Percentiles rank a stretch among this genome's conserved stretches.
phyloP scores from a whole-genome alignment of 2,797 vertebrate species.

The Enteromius trimaculatus region DNA sequence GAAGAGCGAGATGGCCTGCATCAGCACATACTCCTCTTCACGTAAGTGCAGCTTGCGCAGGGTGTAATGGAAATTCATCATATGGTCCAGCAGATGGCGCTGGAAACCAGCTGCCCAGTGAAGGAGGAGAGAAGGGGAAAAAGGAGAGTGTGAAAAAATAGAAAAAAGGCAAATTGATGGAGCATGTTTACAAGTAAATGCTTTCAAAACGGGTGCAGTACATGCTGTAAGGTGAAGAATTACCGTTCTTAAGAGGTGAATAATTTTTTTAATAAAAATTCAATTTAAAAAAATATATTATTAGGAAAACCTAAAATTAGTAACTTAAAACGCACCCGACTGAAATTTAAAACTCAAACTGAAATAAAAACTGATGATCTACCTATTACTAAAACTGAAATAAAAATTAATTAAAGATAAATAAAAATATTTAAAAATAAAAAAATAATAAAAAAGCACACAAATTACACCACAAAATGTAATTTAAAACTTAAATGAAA shows the following conservation, averaged over 20 bases:
- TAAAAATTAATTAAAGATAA: no score
- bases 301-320: background rate
- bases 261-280: no score
- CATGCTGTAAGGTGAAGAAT: background rate
- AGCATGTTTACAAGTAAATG: background rate
- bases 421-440: background rate
- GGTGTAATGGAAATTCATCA: constrained; percentile 80
- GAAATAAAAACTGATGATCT: background rate
- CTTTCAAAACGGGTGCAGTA: background rate
- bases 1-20: constrained; percentile 83
- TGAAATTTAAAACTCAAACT: background rate
- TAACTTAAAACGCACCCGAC: background rate
- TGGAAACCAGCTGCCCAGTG: constrained; percentile 80
- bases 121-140: background rate
- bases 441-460: no score
- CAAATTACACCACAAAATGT: no score
- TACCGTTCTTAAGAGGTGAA: background rate
- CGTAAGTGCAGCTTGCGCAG: constrained; percentile 76
- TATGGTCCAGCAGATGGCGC: constrained; percentile 77
- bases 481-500: no score
- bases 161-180: background rate
- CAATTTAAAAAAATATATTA: background rate
- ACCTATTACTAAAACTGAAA: no score
- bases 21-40: constrained; percentile 82
- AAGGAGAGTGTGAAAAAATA: background rate